These are phyloP conservation scores for Platyrinchus mystaceus DNA, from an alignment of 2,797 vertebrate species.

Conservation along the genomic window DNA sequence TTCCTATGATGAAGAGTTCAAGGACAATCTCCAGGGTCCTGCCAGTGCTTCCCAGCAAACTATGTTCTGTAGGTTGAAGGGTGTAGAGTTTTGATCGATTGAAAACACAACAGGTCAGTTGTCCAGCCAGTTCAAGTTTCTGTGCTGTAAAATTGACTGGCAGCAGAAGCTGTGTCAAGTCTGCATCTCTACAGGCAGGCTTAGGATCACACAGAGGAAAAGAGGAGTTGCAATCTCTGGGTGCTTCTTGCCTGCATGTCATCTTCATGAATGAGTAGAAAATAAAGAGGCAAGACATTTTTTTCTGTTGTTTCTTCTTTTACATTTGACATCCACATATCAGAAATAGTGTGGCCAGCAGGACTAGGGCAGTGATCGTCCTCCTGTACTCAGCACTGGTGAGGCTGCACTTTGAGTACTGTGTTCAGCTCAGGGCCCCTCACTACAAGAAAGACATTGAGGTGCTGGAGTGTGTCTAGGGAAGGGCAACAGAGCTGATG, in stretches of 20 bases:
- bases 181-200: neutral
- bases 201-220: neutral
- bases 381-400: neutral
- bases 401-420: neutral
- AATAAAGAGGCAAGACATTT: neutral
- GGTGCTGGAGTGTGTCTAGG: accelerated
- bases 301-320: neutral
- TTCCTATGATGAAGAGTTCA: neutral
- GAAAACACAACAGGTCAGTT: neutral
- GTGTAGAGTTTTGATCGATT: neutral
- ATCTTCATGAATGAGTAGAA: neutral
- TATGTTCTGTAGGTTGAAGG: neutral
- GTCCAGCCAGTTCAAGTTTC: neutral
- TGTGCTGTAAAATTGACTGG: neutral
- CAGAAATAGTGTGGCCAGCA: neutral
- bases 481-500: neutral
- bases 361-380: neutral
- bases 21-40: neutral
- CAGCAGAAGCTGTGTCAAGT: neutral
- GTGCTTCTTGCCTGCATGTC: neutral
- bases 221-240: neutral
- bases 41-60: neutral
- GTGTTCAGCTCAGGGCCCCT: neutral
- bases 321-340: neutral
- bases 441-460: neutral